Evolutionary conservation across 2,888 invertebrate genomes (phyloP).

Genomic region (Agrochola lota): DNA sequence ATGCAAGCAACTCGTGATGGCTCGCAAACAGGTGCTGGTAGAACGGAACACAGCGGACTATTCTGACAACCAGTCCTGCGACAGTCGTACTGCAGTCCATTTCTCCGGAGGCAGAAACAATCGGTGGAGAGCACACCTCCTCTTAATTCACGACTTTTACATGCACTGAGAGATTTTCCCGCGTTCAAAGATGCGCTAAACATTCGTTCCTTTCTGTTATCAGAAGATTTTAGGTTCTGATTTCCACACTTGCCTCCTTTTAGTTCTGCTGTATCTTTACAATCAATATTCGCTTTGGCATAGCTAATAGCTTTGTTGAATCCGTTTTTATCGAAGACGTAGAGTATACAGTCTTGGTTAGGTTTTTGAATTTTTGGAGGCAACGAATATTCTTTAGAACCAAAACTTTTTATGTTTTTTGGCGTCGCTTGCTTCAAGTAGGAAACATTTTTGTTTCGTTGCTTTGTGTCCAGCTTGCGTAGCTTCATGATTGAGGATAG

Average conservation of each 20-base stretch:
- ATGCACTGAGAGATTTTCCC: slow-evolving; percentile 59
- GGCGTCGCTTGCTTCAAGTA: slow-evolving; percentile 1
- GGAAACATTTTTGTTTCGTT: background rate
- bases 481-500: background rate
- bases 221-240: background rate
- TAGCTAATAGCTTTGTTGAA: slow-evolving; percentile 33
- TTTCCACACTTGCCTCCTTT: slow-evolving; percentile 2
- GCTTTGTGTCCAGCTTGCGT: background rate
- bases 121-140: slow-evolving; percentile 88
- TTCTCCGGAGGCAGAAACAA: slow-evolving; percentile 89
- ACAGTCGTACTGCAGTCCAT: slow-evolving; percentile 91
- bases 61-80: slow-evolving; percentile 87
- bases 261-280: slow-evolving; percentile 12
- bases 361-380: slow-evolving; percentile 1
- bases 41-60: slow-evolving; percentile 77
- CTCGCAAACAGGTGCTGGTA: slow-evolving; percentile 81
- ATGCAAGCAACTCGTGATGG: slow-evolving; percentile 81
- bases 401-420: background rate
- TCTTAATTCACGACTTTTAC: slow-evolving; percentile 88
- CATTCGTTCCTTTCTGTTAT: slow-evolving; percentile 10
- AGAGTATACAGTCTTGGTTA: slow-evolving; percentile 35
- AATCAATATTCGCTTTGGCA: slow-evolving; percentile 44
- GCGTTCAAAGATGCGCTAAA: slow-evolving; percentile 10
- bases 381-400: slow-evolving; percentile 18
- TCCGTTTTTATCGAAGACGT: slow-evolving; percentile 43